Base-by-base conservation (phyloP, 2,888 invertebrate species). In the Ernsta delagoae region DNA sequence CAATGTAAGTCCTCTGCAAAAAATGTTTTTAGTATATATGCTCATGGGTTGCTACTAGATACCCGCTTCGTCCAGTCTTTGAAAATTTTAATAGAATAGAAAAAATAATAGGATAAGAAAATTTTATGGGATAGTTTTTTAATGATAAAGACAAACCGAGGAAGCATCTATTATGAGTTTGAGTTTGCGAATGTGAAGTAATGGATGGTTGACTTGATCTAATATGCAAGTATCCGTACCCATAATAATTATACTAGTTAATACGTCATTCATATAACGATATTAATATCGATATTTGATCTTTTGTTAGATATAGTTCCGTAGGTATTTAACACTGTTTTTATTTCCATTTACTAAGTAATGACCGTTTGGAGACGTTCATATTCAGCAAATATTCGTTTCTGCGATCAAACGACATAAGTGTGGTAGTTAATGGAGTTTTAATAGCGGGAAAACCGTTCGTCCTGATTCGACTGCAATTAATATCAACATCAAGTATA, bases 1-100 rank as follows among this genome's bases (percentile, higher is more conserved):
- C 53, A 75, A 76, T 70, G 82, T 81, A 70, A 78, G 80, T 76
- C 7, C 3, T 1, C 24, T 1, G 24, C 24, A 24, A 24, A 3
- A 24, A 24, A 24, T 1, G 24, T 24, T 24, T 24, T 1, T 24
- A 24, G 24, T 24, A 24, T 24, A 24, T 24, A n/a, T n/a, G 24
- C 24, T 24, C 24, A 3, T 24, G 3, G 24, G 24, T 24, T 24
- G 24, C 24, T 24, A 1, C 24, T 24, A 24, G 24, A 24, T 24
- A 3, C 24, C 24, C 24, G 24, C 24, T 24, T 24, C 24, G n/a
- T 24, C 1, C 3, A 24, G 24, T 24, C 24, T 24, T 24, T 24
- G 24, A 24, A 24, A 24, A 24, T 24, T 24, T 24, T 24, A 24
- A 3, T 24, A 3, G 24, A 3, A 24, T 24, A 24, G 3, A 1